phyloP scores from a whole-genome alignment of 2,888 invertebrate species.

The Troides aeacus region DNA sequence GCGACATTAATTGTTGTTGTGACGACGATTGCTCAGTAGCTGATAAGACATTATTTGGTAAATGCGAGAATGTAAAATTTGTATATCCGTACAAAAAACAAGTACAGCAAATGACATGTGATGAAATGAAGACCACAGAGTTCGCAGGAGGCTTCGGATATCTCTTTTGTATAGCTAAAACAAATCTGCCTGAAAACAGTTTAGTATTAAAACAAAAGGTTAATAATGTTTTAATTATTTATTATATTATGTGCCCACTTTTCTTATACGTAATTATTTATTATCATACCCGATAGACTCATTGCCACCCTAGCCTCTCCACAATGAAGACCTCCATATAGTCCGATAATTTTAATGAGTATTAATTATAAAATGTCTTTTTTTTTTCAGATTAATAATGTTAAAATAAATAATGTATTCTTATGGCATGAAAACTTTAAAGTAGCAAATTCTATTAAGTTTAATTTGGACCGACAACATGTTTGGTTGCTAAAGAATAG shows the following conservation, averaged over 20 bases:
- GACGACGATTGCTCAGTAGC: conserved; percentile 85
- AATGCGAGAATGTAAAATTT: neutral
- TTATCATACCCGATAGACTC: too few relatives aligned
- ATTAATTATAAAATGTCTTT: neutral
- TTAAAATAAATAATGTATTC: conserved; percentile 34
- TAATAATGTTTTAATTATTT: neutral
- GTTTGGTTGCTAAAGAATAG: conserved; percentile 61
- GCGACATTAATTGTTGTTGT: conserved; percentile 93
- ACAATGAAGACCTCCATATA: too few relatives aligned
- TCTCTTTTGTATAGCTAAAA: conserved; percentile 65
- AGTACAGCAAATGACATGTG: conserved; percentile 37
- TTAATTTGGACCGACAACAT: conserved; percentile 54
- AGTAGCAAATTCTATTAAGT: conserved; percentile 37
- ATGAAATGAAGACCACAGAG: conserved; percentile 33
- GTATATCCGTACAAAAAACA: neutral
- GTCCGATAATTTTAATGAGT: too few relatives aligned
- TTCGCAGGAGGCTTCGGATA: conserved; percentile 42
- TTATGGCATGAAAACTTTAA: conserved; percentile 49
- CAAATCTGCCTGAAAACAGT: conserved; percentile 58
- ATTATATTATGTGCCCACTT: neutral
- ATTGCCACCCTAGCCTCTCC: too few relatives aligned
- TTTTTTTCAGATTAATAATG: conserved; percentile 24
- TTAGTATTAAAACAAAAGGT: conserved; percentile 11
- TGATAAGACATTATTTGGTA: conserved; percentile 79
- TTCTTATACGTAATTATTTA: too few relatives aligned